Conservation (phyloP, 2,797 vertebrate species). For the Sebastes umbrosus region DNA sequence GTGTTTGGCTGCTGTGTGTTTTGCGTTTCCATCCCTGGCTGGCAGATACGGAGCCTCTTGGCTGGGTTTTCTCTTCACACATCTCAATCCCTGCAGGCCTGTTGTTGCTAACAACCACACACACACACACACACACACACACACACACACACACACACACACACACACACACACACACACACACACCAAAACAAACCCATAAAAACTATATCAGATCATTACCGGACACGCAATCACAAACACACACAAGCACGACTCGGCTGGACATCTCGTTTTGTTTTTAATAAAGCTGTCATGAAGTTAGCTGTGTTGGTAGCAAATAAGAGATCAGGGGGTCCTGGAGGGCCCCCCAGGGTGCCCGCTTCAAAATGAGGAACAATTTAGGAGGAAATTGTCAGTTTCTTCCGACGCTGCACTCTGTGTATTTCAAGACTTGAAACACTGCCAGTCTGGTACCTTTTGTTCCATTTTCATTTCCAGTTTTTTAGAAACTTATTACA, state of each 20-base stretch:
- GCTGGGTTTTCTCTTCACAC: constrained; percentile 29
- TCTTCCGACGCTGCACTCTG: not conserved
- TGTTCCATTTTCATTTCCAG: not conserved
- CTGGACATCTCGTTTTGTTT: constrained; percentile 22
- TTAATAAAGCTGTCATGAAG: constrained; percentile 37
- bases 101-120: constrained; percentile 30
- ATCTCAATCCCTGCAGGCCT: constrained; percentile 41
- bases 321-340: not conserved
- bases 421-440: not conserved
- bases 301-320: not conserved
- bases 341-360: not conserved
- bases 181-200: constrained; percentile 37
- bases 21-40: constrained; percentile 13
- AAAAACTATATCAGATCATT: constrained; percentile 47
- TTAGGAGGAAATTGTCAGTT: not conserved
- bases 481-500: not conserved
- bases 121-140: not conserved
- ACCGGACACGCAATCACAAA: not conserved
- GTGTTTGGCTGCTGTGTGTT: constrained; percentile 22
- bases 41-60: constrained; percentile 40
- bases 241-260: not conserved
- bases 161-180: constrained; percentile 15
- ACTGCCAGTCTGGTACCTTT: too few relatives aligned
- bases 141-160: not conserved
- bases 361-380: constrained; percentile 6